Evolutionary conservation across 2,113 vertebrate genomes (phyloP).

Genomic region (Cranoglanis bouderius): DNA sequence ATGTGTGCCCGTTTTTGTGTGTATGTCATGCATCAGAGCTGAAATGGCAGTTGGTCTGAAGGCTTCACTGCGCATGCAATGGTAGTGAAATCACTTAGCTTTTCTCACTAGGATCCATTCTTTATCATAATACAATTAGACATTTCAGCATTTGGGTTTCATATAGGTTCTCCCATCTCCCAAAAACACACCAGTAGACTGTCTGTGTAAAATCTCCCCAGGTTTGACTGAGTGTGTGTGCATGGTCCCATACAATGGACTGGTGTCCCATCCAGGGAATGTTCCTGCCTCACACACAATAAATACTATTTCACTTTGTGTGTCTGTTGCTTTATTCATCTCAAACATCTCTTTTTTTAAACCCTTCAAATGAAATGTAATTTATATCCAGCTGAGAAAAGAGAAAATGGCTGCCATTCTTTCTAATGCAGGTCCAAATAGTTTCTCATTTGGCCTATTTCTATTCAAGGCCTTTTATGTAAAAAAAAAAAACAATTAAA

Average conservation of each 20-base stretch:
- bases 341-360: neutral
- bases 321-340: neutral
- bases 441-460: neutral
- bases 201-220: neutral
- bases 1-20: slow-evolving; percentile 30
- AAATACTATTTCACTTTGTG: neutral
- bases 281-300: neutral
- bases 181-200: neutral
- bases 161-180: neutral
- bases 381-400: slow-evolving; percentile 7
- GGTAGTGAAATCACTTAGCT: neutral
- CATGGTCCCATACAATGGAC: neutral
- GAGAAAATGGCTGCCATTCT: neutral
- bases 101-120: neutral
- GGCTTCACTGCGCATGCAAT: too few species aligned
- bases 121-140: neutral
- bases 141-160: neutral
- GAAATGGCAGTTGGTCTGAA: neutral
- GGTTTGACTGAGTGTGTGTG: neutral
- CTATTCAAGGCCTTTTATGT: neutral
- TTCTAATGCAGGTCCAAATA: neutral
- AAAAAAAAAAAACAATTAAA: neutral
- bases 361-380: neutral
- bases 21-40: slow-evolving; percentile 8
- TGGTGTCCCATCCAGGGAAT: neutral